Evolutionary conservation across 2,888 invertebrate species (phyloP).

Genomic region (Yponomeuta evonymella): DNA sequence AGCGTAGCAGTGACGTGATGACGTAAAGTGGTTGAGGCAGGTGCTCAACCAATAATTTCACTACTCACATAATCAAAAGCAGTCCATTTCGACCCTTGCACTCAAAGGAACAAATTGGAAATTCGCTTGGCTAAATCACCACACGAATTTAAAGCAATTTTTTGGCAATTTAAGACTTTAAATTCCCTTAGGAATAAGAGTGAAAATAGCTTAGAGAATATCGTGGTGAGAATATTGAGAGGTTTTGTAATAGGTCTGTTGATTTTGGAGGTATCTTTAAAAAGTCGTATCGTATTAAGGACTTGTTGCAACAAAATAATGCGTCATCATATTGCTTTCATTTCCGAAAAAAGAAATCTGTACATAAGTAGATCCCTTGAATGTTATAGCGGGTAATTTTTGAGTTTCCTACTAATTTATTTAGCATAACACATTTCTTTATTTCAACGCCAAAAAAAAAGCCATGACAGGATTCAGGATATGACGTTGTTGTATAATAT

Average conservation of each 20-base stretch:
- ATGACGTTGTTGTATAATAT: too few relatives aligned
- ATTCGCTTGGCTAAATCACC: not conserved
- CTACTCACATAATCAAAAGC: not conserved
- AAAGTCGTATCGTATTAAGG: not conserved
- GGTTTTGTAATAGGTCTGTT: not conserved
- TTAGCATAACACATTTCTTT: too few relatives aligned
- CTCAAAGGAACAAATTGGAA: not conserved
- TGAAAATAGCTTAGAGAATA: not conserved
- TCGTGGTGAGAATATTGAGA: not conserved
- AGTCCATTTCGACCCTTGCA: not conserved
- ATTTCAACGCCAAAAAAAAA: too few relatives aligned
- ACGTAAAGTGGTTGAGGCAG: not conserved
- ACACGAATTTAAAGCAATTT: not conserved
- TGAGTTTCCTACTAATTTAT: too few relatives aligned
- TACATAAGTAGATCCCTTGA: too few relatives aligned
- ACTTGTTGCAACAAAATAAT: not conserved
- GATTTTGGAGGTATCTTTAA: not conserved
- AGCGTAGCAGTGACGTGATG: not conserved
- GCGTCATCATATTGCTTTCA: too few relatives aligned
- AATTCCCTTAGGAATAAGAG: not conserved
- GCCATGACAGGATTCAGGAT: too few relatives aligned
- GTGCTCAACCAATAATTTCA: not conserved
- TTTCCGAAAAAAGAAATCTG: too few relatives aligned
- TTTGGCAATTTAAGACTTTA: not conserved
- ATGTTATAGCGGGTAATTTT: too few relatives aligned